phyloP scores from a whole-genome alignment of 2,888 invertebrate species.

The Eristalis intricaria region DNA sequence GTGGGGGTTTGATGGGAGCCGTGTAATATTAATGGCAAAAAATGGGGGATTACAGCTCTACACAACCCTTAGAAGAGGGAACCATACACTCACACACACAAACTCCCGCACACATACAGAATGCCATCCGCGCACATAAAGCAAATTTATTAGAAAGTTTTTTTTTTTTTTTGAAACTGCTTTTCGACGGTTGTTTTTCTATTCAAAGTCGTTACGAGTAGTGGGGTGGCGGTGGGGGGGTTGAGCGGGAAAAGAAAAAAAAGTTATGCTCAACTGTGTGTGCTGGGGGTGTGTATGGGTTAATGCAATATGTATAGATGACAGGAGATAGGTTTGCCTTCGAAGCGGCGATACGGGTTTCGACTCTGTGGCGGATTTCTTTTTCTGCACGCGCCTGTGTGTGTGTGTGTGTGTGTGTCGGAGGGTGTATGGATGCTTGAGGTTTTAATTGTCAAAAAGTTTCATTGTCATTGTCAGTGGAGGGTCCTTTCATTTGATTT shows the following conservation, averaged over 20 bases:
- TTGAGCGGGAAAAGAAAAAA: conserved; percentile 29
- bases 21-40: conserved; percentile 79
- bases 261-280: background rate
- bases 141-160: conserved; percentile 81
- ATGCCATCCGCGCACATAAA: conserved; percentile 78
- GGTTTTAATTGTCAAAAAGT: conserved; percentile 70
- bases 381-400: background rate
- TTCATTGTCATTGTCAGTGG: conserved; percentile 57
- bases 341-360: conserved; percentile 53
- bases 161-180: conserved; percentile 67
- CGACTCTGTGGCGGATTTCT: conserved; percentile 3
- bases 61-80: conserved; percentile 65
- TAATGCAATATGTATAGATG: conserved; percentile 64
- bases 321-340: conserved; percentile 59
- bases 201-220: conserved; percentile 52
- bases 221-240: conserved; percentile 8
- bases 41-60: conserved; percentile 75
- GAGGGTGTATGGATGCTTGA: conserved; percentile 38
- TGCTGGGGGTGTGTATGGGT: conserved; percentile 38
- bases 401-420: background rate
- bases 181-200: conserved; percentile 72
- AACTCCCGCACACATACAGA: conserved; percentile 17
- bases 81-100: conserved; percentile 22
- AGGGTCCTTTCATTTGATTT: background rate
- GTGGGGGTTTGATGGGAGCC: conserved; percentile 75